A percentile compares a stretch with the other conserved stretches of the same genome.
These are phyloP conservation scores for Tortricodes alternella DNA, from an alignment of 2,888 invertebrate species.

Conservation along the genomic window DNA sequence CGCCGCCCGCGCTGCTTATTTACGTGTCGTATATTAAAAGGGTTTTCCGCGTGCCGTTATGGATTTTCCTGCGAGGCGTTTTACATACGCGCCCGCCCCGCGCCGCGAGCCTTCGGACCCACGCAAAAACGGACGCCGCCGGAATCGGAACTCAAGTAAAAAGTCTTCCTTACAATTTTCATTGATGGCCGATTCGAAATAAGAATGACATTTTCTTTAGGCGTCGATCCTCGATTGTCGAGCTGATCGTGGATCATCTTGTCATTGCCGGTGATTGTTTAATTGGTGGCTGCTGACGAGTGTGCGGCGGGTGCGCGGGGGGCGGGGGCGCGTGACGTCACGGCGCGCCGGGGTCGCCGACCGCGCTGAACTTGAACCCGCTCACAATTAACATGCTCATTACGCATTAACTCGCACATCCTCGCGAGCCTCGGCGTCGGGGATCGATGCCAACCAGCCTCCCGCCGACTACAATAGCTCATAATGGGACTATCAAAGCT, in stretches of 20 bases:
- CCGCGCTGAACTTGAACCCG: slow-evolving; percentile 35
- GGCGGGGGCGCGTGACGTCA: slow-evolving; percentile 34
- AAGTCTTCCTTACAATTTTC: slow-evolving; percentile 21
- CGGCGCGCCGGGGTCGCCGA: slow-evolving; percentile 28
- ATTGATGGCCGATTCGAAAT: slow-evolving; percentile 11
- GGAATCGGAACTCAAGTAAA: slow-evolving; percentile 7
- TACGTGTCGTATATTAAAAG: slow-evolving; percentile 82
- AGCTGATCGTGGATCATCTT: neutral
- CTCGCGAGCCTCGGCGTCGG: neutral
- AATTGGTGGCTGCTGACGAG: slow-evolving; percentile 7
- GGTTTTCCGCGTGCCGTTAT: slow-evolving; percentile 82
- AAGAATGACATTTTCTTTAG: slow-evolving; percentile 11
- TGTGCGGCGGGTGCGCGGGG: slow-evolving; percentile 8
- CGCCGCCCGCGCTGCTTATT: slow-evolving; percentile 71
- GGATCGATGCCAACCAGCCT: neutral
- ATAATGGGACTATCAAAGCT: no score
- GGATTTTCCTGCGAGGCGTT: slow-evolving; percentile 73
- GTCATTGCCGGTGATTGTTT: slow-evolving; percentile 16
- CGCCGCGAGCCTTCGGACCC: slow-evolving; percentile 21
- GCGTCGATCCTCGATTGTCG: neutral
- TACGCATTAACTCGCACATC: slow-evolving; percentile 7
- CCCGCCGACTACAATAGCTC: no score
- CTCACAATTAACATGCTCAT: slow-evolving; percentile 28
- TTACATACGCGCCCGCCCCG: slow-evolving; percentile 60
- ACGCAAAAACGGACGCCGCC: neutral